Evolutionary conservation across 2,113 vertebrate genomes (phyloP).

Genomic region (Brachyhypopomus gauderio): DNA sequence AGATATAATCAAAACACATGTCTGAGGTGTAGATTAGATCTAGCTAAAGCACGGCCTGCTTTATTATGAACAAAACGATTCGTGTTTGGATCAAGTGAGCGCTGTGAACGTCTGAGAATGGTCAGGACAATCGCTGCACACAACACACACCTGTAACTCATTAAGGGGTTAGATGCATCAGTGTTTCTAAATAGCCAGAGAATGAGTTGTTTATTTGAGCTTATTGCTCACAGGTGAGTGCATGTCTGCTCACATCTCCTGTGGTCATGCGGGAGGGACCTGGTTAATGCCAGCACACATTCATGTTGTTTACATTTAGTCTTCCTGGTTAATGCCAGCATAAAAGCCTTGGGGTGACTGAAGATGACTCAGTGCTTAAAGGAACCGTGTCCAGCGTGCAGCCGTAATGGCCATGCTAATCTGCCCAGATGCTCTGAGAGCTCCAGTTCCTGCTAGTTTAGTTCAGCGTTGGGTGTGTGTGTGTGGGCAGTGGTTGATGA

Average conservation of each 20-base stretch:
- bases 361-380: constrained; percentile 17
- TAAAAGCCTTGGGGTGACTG: neutral
- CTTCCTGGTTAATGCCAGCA: constrained; percentile 5
- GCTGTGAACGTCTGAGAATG: too few species aligned
- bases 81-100: too few species aligned
- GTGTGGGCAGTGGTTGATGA: constrained; percentile 18
- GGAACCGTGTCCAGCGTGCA: constrained; percentile 16
- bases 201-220: neutral
- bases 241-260: neutral
- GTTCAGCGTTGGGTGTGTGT: constrained; percentile 1
- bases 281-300: constrained; percentile 30
- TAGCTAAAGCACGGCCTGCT: too few species aligned
- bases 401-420: constrained; percentile 16
- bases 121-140: too few species aligned
- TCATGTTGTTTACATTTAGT: constrained; percentile 13
- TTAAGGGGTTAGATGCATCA: neutral
- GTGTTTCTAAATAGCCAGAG: neutral
- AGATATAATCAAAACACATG: too few species aligned
- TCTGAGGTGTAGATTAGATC: too few species aligned
- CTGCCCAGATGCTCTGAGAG: neutral
- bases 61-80: too few species aligned
- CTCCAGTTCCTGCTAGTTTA: neutral
- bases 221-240: constrained; percentile 1
- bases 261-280: neutral
- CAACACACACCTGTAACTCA: neutral